Evolutionary conservation across 2,888 invertebrate species (phyloP), one percentile per base, ranked within the genome.

Genomic region (Tromatobia lineatoria): DNA sequence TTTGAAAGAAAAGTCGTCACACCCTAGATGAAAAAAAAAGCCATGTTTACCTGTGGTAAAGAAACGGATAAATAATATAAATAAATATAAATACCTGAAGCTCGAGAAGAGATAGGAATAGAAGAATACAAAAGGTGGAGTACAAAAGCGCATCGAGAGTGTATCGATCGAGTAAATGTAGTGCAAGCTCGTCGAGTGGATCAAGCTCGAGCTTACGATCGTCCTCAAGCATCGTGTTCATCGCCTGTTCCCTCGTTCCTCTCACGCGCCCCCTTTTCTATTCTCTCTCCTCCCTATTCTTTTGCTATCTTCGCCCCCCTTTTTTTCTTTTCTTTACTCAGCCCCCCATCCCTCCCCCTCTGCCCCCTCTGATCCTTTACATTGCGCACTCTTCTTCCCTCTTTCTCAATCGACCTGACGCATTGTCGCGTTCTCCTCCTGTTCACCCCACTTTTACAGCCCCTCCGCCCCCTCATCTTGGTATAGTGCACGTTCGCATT

Each of bases 381-480:
- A 80, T 38, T 54, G 18, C 75, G 47, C 61, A n/a, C 57, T 75
- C 52, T 70, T 38, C 70, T 75, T 42, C 50, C 77, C 29, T 70
- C 69, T 75, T 70, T 74, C 69, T 45, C 79, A 75, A 83, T 79
- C 79, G 75, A 83, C 79, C 83, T 80, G 75, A 79, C 70, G 73
- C 70, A 79, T 79, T 83, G 79, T 83, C 82, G 50, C 69, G n/a
- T 50, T 50, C 20, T 29, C 18, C 50, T 18, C 13, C 47, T 8
- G n/a, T 50, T 50, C 29, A 54, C 47, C 54, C 57, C 47, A 75
- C 45, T 18, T 71, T 34, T 25, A 8, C 20, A n/a, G 3, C 29
- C 29, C 20, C 69, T 10, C 15, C 3, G 13, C 52, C 47, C 38
- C 23, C 34, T 54, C n/a, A 64, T 64, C 64, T 38, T 18, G 42